Evolutionary conservation across 2,113 vertebrate genomes (phyloP).

Genomic region (Nycticebus coucang): DNA sequence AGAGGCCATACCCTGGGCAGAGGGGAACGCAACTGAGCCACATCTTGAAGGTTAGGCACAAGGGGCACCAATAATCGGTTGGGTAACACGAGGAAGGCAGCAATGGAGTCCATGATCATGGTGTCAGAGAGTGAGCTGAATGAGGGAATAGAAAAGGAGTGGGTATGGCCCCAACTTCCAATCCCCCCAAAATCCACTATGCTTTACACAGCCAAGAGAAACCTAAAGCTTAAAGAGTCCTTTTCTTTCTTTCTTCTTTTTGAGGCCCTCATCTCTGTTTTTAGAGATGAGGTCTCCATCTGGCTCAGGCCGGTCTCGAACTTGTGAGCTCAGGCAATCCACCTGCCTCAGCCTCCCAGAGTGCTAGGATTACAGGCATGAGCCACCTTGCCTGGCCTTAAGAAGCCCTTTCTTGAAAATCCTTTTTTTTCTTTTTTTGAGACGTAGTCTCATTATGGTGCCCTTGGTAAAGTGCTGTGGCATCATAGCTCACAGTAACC

Average conservation of each 20-base stretch:
- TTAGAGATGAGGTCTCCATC: too few relatives aligned
- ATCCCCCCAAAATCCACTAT: neutral
- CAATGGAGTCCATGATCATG: constrained; percentile 96
- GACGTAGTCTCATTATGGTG: too few relatives aligned
- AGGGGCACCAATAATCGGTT: constrained; percentile 94
- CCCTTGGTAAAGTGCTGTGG: too few relatives aligned
- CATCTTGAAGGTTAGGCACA: constrained; percentile 90
- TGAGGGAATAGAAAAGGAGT: constrained; percentile 43
- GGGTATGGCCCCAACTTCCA: neutral
- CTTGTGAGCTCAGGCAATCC: too few relatives aligned
- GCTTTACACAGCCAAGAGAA: neutral
- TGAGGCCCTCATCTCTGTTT: too few relatives aligned
- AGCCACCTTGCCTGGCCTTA: too few relatives aligned
- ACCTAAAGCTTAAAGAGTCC: neutral
- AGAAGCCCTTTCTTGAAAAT: too few relatives aligned
- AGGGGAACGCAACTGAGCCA: constrained; percentile 94
- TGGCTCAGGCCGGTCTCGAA: too few relatives aligned
- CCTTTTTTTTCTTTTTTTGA: too few relatives aligned
- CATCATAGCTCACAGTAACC: too few relatives aligned
- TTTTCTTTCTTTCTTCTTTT: neutral
- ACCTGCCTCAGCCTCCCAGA: too few relatives aligned
- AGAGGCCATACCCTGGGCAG: constrained; percentile 91
- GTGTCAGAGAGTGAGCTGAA: constrained; percentile 94
- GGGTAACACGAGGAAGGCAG: constrained; percentile 94
- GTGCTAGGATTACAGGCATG: too few relatives aligned